Evolutionary conservation across 2,888 invertebrate species (phyloP).

Genomic region (Lasioglossum zephyrum): DNA sequence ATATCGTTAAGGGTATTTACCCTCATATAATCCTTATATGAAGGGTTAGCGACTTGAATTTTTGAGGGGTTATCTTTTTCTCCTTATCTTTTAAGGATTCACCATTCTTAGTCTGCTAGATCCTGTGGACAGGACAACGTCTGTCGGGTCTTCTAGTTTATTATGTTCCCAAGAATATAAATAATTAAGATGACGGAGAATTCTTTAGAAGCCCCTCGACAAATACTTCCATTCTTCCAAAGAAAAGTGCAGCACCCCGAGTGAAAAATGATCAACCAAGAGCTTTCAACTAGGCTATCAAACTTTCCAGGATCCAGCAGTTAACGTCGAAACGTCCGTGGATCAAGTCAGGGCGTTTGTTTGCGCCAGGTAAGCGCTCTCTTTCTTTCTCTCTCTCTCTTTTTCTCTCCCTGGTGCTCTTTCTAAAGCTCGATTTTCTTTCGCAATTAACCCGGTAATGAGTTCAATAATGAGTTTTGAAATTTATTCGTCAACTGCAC

Average conservation of each 20-base stretch:
- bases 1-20: too few species aligned
- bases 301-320: neutral
- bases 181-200: neutral
- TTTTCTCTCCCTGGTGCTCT: neutral
- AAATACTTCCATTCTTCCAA: neutral
- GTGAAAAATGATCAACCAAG: slow-evolving; percentile 1
- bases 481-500: slow-evolving; percentile 43
- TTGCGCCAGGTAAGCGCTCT: neutral
- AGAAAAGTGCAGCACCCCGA: neutral
- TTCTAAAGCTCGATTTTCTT: slow-evolving; percentile 35
- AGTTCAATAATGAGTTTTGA: slow-evolving; percentile 48
- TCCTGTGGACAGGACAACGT: too few species aligned
- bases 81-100: too few species aligned
- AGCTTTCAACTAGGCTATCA: neutral
- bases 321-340: neutral
- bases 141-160: too few species aligned
- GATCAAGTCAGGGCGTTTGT: neutral
- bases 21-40: too few species aligned
- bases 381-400: too few species aligned
- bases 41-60: too few species aligned
- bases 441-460: slow-evolving; percentile 44
- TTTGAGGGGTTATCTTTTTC: too few species aligned
- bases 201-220: neutral
- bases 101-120: too few species aligned
- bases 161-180: neutral